Evolutionary conservation across 2,797 vertebrate genomes (phyloP).

Genomic region (Etheostoma perlongum): DNA sequence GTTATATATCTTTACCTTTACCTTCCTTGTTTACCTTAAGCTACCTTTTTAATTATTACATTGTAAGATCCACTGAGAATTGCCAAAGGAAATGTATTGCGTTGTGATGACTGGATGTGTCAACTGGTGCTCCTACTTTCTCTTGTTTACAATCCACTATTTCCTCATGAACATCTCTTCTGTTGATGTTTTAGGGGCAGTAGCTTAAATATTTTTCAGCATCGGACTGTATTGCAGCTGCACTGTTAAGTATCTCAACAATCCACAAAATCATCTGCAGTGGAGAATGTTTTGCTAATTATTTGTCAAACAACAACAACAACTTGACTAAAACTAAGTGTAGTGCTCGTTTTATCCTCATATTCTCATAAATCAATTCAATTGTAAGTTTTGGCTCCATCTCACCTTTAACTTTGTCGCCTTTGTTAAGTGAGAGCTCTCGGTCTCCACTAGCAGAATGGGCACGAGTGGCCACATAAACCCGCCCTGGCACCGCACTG

Average conservation of each 20-base stretch:
- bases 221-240: constrained; percentile 4
- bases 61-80: constrained; percentile 14
- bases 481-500: constrained; percentile 91
- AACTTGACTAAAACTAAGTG: background rate
- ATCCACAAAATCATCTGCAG: background rate
- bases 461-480: constrained; percentile 89
- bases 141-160: constrained; percentile 38
- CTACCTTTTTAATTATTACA: constrained; percentile 17
- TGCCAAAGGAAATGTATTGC: constrained; percentile 19
- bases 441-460: constrained; percentile 90
- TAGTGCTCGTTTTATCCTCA: background rate
- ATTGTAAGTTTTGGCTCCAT: background rate
- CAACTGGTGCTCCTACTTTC: constrained; percentile 22
- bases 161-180: constrained; percentile 13
- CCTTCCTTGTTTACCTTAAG: constrained; percentile 10
- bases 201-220: background rate
- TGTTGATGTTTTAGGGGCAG: constrained; percentile 20
- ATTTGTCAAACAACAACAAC: background rate
- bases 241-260: background rate
- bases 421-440: constrained; percentile 92
- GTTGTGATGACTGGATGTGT: constrained; percentile 17
- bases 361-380: background rate
- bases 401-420: constrained; percentile 94
- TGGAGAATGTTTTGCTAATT: background rate
- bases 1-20: background rate